Evolutionary conservation across 2,797 vertebrate genomes (phyloP), one percentile per base, ranked within the genome.

Genomic region (Oreochromis grahami): DNA sequence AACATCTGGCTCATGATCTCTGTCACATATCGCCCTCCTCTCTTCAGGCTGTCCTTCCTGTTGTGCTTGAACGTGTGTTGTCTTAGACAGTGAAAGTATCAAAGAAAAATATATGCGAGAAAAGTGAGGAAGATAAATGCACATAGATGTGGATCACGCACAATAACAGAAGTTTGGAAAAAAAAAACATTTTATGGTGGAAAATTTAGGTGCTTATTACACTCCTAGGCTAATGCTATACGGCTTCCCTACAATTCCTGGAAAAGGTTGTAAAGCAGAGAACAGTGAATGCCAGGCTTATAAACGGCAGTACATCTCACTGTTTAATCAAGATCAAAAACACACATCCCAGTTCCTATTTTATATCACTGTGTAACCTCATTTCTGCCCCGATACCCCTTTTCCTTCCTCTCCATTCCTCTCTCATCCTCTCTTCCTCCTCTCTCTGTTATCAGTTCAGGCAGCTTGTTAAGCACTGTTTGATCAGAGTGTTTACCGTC

Each of bases 401-500:
- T 84, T 95, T 94, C 92, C 94, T 94, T 93, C 93, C 95, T 93
- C 91, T 86, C 81, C 85, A 83, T 83, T 77, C 80, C 86, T 87
- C 90, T 90, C 86, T 91, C 82, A 90, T 90, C 88, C 93, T 84
- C 80, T 88, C 80, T 90, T 91, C 86, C 89, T 91, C 91, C 84
- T 88, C 88, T 83, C 91, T 86, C 90, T 92, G 94, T 96, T 97
- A 97, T 97, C 96, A 95, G 95, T 92, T 94, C 91, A 90, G 94
- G 94, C 96, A 96, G 96, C 95, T 96, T 96, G 95, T 95, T 96
- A 96, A 93, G 94, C 94, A 91, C 93, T 97, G 96, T 97, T 97
- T 97, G 95, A 96, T 96, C 96, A 96, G 94, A 95, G 92, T 96
- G 95, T 97, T 97, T 96, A 96, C 95, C 70, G 87, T 95, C 94